Evolutionary conservation across 1,140 invertebrate genomes (phyloP).

Genomic region (Pogonognathellus flavescens): DNA sequence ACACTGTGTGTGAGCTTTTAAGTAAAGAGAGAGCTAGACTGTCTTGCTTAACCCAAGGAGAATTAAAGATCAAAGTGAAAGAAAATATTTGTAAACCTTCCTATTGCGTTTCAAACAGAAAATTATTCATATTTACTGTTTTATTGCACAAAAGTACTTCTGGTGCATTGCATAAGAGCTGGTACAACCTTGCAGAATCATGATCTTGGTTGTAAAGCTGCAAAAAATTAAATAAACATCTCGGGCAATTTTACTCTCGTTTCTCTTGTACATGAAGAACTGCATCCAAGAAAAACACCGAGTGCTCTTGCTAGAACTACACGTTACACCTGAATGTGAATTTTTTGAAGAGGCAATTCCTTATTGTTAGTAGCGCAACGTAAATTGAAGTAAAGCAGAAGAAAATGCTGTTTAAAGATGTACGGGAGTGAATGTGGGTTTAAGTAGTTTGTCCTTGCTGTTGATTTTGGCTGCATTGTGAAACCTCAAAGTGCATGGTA

Average conservation of each 20-base stretch:
- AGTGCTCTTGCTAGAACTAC: too few relatives aligned
- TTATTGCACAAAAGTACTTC: background rate
- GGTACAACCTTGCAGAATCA: background rate
- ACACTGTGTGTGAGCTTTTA: background rate
- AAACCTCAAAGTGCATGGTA: too few relatives aligned
- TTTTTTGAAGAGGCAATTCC: too few relatives aligned
- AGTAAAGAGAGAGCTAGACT: slow-evolving; percentile 4
- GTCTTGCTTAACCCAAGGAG: slow-evolving; percentile 8
- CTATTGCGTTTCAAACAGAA: slow-evolving; percentile 10
- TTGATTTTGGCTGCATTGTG: too few relatives aligned
- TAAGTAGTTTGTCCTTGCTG: too few relatives aligned
- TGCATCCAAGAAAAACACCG: too few relatives aligned
- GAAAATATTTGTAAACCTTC: background rate
- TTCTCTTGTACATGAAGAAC: too few relatives aligned
- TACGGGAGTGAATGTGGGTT: too few relatives aligned
- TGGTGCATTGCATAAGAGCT: background rate
- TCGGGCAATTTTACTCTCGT: too few relatives aligned
- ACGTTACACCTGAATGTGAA: background rate
- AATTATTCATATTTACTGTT: slow-evolving; percentile 14
- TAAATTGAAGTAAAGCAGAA: slow-evolving; percentile 30
- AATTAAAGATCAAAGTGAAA: slow-evolving; percentile 42
- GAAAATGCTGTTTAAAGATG: too few relatives aligned
- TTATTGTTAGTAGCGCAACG: slow-evolving; percentile 13
- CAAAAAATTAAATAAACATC: too few relatives aligned
- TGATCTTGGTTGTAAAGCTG: background rate